phyloP scores from a whole-genome alignment of 1,140 invertebrate genomes.

The Diabrotica virgifera region DNA sequence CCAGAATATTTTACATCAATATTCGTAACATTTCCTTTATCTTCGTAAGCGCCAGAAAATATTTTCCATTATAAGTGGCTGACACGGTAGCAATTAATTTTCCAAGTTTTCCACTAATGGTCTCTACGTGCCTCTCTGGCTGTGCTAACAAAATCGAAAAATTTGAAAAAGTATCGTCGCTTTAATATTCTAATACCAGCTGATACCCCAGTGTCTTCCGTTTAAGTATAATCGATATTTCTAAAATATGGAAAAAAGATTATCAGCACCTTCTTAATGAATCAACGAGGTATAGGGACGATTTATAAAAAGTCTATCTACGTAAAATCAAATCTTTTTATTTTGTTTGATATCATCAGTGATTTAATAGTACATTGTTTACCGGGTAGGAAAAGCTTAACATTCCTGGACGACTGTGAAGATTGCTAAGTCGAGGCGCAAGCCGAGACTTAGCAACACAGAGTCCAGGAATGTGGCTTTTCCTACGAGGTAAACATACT shows the following conservation, averaged over 20 bases:
- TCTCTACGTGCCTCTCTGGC: conserved; percentile 1
- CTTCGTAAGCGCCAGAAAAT: neutral
- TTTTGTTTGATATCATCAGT: no score
- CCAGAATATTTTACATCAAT: neutral
- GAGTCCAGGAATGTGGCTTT: no score
- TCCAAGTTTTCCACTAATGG: neutral
- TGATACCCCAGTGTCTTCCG: neutral
- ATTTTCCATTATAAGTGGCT: neutral
- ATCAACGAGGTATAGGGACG: no score
- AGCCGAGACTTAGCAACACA: no score
- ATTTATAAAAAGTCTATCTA: no score
- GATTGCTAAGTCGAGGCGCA: no score
- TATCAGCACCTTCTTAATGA: neutral
- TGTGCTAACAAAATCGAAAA: neutral
- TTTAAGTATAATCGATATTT: neutral
- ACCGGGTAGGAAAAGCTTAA: no score
- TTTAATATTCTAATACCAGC: neutral
- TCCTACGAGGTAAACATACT: no score
- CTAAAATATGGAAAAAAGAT: neutral
- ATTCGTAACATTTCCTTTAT: neutral
- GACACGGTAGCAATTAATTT: neutral
- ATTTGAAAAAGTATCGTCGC: neutral
- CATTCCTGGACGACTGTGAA: no score
- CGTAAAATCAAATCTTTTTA: no score
- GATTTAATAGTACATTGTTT: no score